Base-by-base conservation (phyloP, 2,113 vertebrate genomes). In the Lynx canadensis region DNA sequence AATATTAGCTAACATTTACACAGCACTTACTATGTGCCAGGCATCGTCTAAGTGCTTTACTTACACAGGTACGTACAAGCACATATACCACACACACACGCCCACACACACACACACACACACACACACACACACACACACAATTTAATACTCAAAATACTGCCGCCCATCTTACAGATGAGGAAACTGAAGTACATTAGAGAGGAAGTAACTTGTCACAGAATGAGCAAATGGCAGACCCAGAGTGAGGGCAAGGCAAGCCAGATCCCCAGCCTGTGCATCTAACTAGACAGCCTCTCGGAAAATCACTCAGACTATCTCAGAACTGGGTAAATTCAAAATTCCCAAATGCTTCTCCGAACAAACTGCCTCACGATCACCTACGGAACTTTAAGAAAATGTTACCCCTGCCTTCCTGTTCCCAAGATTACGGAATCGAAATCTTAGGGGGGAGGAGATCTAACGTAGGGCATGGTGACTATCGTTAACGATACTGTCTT, bases 81-180 rank as follows among this genome's bases (percentile, higher is more conserved):
- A 14, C 5, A 25, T 3, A 1, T 1, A 1, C 16, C 7, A 7
- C 5, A 13, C 5, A 3, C 3, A 4, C 33, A 3, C 5, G 12
- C 50, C 41, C 63, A 31, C 7, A 7, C 16, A 41, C 38, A 18
- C 5, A 15, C 2, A 23, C 14, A 60, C 48, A 45, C 2, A 19
- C 2, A 36, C n/a, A n/a, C n/a, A n/a, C n/a, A 31, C 7, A 7
- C 16, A 41, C 38, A 18, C 5, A 15, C 2, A 23, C 14, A 60
- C 48, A n/a, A n/a, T 16, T 63, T n/a, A 60, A 68, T 4, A 52
- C 23, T 79, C 45, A 50, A 52, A 81, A 68, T 10, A 83, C 7
- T 38, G 23, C 31, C 31, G 6, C 15, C 74, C 19, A 14, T 48
- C 66, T 89, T 66, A 38, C 27, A 83, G 63, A 83, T 1, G 89